phyloP scores from a whole-genome alignment of 2,888 invertebrate genomes.

The Phengaris arion region DNA sequence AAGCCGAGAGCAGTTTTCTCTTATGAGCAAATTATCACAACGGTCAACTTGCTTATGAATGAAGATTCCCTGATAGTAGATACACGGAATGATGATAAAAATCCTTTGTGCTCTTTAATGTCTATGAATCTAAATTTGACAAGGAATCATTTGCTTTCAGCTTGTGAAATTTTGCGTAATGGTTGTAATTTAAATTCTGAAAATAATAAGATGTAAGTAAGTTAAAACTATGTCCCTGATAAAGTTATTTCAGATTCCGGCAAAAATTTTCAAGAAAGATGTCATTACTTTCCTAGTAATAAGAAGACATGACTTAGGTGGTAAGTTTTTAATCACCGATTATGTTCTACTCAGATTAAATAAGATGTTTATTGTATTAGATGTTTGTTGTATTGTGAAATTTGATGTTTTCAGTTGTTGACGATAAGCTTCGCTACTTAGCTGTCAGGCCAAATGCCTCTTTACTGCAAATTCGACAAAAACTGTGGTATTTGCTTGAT shows the following conservation, averaged over 20 bases:
- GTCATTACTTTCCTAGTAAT: constrained; percentile 67
- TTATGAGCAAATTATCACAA: no score
- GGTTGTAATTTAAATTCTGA: not conserved
- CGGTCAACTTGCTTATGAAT: no score
- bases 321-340: constrained; percentile 48
- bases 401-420: constrained; percentile 46
- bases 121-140: not conserved
- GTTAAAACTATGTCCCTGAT: constrained; percentile 57
- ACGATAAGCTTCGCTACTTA: constrained; percentile 63
- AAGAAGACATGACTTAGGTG: constrained; percentile 61
- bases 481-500: constrained; percentile 67
- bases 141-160: not conserved
- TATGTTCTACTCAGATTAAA: no score
- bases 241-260: constrained; percentile 59
- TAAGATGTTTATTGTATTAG: no score
- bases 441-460: constrained; percentile 62
- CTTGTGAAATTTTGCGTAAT: constrained; percentile 4
- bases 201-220: not conserved
- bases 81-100: no score
- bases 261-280: constrained; percentile 64
- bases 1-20: no score
- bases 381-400: no score
- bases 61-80: no score
- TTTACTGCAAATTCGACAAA: constrained; percentile 60
- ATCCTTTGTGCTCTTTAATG: no score